Evolutionary conservation across 2,113 vertebrate genomes (phyloP).

Genomic region (Ahaetulla prasina): DNA sequence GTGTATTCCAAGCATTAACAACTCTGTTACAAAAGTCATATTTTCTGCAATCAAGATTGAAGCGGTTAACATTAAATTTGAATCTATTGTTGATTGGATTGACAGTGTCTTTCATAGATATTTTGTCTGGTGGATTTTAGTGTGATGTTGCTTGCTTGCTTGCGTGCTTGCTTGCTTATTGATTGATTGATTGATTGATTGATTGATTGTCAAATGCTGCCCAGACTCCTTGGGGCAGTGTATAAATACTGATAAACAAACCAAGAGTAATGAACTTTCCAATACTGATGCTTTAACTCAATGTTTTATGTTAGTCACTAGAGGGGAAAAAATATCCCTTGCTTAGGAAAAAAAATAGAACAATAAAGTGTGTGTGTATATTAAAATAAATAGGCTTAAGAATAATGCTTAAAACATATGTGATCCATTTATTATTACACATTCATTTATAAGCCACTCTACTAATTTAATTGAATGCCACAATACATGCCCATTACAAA

Average conservation of each 20-base stretch:
- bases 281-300: not conserved
- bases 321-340: not conserved
- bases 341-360: not conserved
- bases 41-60: too few species aligned
- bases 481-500: not conserved
- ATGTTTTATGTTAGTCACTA: not conserved
- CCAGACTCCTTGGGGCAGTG: not conserved
- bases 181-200: too few species aligned
- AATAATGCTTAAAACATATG: not conserved
- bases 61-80: too few species aligned
- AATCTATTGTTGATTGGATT: not conserved
- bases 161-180: too few species aligned
- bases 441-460: not conserved
- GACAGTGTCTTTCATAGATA: not conserved
- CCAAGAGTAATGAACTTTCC: not conserved
- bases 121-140: not conserved
- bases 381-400: not conserved
- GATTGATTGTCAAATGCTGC: not conserved
- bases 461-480: constrained; percentile 4
- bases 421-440: not conserved
- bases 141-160: not conserved
- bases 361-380: not conserved
- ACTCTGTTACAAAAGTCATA: too few species aligned
- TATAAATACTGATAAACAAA: not conserved
- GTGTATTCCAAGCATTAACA: too few species aligned